These are phyloP conservation scores for Altica lythri DNA, from an alignment of 2,888 invertebrate species.

Conservation along the genomic window DNA sequence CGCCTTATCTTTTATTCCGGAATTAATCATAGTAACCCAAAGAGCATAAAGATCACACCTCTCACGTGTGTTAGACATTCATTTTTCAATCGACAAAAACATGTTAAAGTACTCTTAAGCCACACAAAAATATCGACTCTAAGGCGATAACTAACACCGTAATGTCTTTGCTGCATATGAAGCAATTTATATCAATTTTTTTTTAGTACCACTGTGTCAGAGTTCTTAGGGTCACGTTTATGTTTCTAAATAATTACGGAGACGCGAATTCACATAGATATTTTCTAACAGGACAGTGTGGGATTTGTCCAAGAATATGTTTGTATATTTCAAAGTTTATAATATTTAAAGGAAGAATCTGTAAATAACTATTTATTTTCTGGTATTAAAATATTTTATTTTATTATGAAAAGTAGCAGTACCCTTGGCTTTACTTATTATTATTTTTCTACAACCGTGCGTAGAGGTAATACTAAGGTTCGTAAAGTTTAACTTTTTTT, in stretches of 20 bases:
- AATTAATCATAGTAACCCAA: slow-evolving; percentile 55
- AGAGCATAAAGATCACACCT: slow-evolving; percentile 52
- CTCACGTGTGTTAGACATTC: slow-evolving; percentile 51
- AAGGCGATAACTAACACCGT: slow-evolving; percentile 54
- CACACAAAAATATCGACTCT: slow-evolving; percentile 47
- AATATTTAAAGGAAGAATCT: too few species aligned
- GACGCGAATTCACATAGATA: slow-evolving; percentile 4
- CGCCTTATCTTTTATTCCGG: slow-evolving; percentile 47
- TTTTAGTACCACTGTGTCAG: neutral
- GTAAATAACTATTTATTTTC: too few species aligned
- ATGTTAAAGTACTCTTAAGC: slow-evolving; percentile 55
- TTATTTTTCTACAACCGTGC: too few species aligned
- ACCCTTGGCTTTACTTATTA: too few species aligned
- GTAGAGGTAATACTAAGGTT: too few species aligned
- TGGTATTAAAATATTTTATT: too few species aligned
- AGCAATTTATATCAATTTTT: slow-evolving; percentile 8
- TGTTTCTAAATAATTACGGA: slow-evolving; percentile 2
- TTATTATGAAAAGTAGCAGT: too few species aligned
- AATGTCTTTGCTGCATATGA: slow-evolving; percentile 40
- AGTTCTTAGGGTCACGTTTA: neutral
- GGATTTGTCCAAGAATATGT: too few species aligned
- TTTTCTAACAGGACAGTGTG: neutral
- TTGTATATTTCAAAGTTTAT: too few species aligned
- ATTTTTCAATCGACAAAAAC: slow-evolving; percentile 51
- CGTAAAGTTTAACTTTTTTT: too few species aligned